Evolutionary conservation across 2,113 vertebrate species (phyloP).

Genomic region (Ptyas mucosa): DNA sequence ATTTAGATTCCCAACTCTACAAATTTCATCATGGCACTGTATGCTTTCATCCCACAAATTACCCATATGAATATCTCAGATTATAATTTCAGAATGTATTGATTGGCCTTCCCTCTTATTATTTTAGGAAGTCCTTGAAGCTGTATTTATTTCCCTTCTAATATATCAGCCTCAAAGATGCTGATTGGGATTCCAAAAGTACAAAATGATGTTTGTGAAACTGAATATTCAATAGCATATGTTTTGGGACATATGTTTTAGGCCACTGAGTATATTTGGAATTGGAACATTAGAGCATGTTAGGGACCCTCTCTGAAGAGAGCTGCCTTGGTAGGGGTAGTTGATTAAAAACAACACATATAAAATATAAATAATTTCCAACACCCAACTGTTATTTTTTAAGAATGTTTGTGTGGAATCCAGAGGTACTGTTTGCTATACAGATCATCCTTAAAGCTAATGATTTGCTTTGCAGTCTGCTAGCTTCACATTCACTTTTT

Average conservation of each 20-base stretch:
- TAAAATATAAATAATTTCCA: neutral
- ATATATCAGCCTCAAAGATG: neutral
- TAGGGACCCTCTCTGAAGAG: neutral
- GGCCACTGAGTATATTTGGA: neutral
- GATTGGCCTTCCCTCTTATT: neutral
- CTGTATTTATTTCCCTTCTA: neutral
- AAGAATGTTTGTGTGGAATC: neutral
- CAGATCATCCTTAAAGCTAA: neutral
- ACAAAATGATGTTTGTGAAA: neutral
- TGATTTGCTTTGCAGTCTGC: neutral
- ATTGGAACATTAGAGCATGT: neutral
- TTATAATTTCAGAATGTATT: neutral
- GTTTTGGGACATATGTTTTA: neutral
- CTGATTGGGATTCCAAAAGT: neutral
- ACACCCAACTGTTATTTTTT: neutral
- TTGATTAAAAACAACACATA: neutral
- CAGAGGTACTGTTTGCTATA: neutral
- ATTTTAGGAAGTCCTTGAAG: neutral
- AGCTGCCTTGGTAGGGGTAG: neutral
- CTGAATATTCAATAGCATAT: neutral
- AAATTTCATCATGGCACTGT: neutral
- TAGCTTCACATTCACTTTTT: neutral
- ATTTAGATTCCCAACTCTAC: neutral
- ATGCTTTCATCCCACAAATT: neutral
- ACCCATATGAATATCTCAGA: neutral